Evolutionary conservation across 1,140 invertebrate species (phyloP).

Genomic region (Hypsibius dujardini): DNA sequence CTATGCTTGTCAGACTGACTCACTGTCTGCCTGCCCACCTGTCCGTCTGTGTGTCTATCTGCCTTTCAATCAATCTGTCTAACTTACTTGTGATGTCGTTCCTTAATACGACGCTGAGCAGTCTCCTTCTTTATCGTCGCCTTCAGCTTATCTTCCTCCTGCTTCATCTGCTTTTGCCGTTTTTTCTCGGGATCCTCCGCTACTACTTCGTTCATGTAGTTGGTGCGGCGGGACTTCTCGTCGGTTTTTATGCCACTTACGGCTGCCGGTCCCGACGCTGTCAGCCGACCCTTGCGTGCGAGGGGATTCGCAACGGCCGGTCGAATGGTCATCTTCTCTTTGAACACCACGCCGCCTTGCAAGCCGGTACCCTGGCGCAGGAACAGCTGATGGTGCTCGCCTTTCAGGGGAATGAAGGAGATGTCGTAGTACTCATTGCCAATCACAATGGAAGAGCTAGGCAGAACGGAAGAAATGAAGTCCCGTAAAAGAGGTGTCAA

Average conservation of each 20-base stretch:
- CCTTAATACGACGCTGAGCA: conserved; percentile 43
- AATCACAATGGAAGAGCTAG: conserved; percentile 88
- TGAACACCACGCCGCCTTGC: conserved; percentile 88
- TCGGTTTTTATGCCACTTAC: too few species aligned
- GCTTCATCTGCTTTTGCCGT: conserved; percentile 73
- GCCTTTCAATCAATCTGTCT: too few species aligned
- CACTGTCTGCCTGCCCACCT: too few species aligned
- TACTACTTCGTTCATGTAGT: conserved; percentile 30
- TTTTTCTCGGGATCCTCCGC: conserved; percentile 82
- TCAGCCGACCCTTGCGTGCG: neutral
- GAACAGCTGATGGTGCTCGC: conserved; percentile 82
- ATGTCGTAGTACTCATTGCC: conserved; percentile 73
- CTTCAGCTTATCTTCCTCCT: conserved; percentile 78
- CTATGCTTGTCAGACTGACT: too few species aligned
- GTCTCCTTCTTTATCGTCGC: conserved; percentile 58
- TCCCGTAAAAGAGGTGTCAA: too few species aligned
- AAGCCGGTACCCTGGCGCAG: conserved; percentile 92
- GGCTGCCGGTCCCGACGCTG: neutral
- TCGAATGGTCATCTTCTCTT: conserved; percentile 85
- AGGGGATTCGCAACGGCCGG: conserved; percentile 5
- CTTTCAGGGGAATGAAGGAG: conserved; percentile 38
- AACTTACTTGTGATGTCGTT: conserved; percentile 32
- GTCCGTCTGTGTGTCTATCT: too few species aligned
- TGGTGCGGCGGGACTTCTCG: neutral
- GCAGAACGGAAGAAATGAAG: too few species aligned